These are phyloP conservation scores for Cygnus atratus DNA, from an alignment of 2,113 vertebrate genomes.

Conservation along the genomic window DNA sequence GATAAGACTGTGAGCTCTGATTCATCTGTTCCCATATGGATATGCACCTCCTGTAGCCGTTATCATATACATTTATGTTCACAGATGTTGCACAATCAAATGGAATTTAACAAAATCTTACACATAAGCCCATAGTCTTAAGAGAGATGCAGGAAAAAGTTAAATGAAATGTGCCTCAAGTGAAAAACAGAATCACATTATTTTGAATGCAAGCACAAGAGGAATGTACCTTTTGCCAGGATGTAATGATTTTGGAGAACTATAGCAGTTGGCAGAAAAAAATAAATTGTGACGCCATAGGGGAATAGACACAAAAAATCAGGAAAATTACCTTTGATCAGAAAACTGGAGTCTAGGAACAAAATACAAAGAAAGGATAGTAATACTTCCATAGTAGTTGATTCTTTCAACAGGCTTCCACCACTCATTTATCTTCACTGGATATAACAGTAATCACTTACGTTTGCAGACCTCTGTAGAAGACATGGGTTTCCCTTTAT, in stretches of 20 bases:
- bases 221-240: neutral
- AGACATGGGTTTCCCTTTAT: slow-evolving; percentile 71
- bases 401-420: neutral
- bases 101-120: neutral
- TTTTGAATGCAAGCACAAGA: neutral
- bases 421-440: neutral
- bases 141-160: neutral
- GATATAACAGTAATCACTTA: slow-evolving; percentile 26
- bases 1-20: neutral
- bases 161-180: neutral
- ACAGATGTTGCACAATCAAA: neutral
- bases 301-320: neutral
- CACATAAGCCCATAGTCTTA: neutral
- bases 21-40: neutral
- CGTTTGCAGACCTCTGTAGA: slow-evolving; percentile 83
- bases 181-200: neutral
- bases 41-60: neutral
- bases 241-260: neutral
- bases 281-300: neutral
- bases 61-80: neutral
- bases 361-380: neutral
- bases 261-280: neutral
- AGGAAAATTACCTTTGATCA: neutral
- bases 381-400: neutral
- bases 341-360: neutral